phyloP scores from a whole-genome alignment of 2,888 invertebrate genomes.

The Ochropacha duplaris region DNA sequence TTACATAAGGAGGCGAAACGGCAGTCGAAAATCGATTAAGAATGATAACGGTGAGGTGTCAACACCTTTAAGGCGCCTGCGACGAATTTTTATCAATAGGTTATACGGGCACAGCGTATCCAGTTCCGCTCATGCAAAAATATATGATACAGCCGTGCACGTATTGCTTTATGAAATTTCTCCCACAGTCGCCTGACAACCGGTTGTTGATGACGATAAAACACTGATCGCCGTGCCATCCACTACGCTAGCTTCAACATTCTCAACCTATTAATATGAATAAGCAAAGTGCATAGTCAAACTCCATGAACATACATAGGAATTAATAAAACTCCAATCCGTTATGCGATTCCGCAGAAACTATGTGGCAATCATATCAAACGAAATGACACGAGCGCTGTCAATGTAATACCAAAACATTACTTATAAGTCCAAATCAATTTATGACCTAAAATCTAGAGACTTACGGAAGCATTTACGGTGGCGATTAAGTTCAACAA shows the following conservation, averaged over 20 bases:
- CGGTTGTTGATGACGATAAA: slow-evolving; percentile 34
- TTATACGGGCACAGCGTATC: slow-evolving; percentile 47
- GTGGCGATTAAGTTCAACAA: neutral
- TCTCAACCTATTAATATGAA: neutral
- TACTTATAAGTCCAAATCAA: slow-evolving; percentile 5
- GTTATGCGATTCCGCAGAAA: neutral
- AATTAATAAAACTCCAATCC: neutral
- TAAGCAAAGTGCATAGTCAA: neutral
- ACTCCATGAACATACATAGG: neutral
- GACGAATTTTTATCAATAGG: slow-evolving; percentile 59
- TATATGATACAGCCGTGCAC: slow-evolving; percentile 19
- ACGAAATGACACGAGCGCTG: neutral
- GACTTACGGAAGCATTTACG: neutral
- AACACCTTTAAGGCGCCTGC: slow-evolving; percentile 72
- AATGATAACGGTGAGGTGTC: slow-evolving; percentile 65
- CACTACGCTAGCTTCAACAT: neutral
- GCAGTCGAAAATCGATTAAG: slow-evolving; percentile 79
- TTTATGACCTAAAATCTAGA: neutral
- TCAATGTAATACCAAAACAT: slow-evolving; percentile 1
- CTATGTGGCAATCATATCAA: neutral
- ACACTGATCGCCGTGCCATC: slow-evolving; percentile 21
- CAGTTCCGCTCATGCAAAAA: slow-evolving; percentile 66
- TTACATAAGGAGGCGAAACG: slow-evolving; percentile 79
- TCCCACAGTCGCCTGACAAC: slow-evolving; percentile 31
- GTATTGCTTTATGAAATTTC: slow-evolving; percentile 34